phyloP scores from a whole-genome alignment of 2,888 invertebrate genomes.

The Phyllotreta striolata region DNA sequence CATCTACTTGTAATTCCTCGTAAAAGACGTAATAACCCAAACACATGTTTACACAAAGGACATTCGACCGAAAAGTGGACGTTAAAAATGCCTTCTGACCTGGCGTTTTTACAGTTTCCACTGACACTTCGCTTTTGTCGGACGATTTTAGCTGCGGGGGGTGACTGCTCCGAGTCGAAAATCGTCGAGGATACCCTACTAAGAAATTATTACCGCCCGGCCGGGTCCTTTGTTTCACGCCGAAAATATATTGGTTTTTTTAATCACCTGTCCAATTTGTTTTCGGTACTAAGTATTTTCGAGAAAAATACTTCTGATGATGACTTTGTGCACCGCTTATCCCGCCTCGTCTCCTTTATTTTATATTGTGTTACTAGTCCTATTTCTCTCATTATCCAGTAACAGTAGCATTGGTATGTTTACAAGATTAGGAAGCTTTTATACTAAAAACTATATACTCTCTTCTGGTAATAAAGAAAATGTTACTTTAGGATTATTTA shows the following conservation, averaged over 20 bases:
- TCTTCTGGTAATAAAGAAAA: no score
- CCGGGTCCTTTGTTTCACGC: constrained; percentile 48
- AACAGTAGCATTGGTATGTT: no score
- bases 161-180: constrained; percentile 46
- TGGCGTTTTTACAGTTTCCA: constrained; percentile 48
- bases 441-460: no score
- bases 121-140: constrained; percentile 54
- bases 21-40: constrained; percentile 8
- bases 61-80: constrained; percentile 33
- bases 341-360: no score
- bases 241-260: constrained; percentile 53
- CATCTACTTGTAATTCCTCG: no score
- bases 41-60: constrained; percentile 37
- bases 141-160: constrained; percentile 53
- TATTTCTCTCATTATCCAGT: no score
- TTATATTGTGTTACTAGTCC: no score
- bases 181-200: constrained; percentile 22
- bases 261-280: constrained; percentile 42
- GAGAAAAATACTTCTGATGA: not conserved
- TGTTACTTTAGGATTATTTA: no score
- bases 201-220: constrained; percentile 45
- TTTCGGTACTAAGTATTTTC: constrained; percentile 26
- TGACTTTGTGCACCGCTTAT: constrained; percentile 3
- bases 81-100: constrained; percentile 40
- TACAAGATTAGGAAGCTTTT: no score